A percentile compares a stretch with the other conserved stretches of the same genome.
These are phyloP conservation scores for Drosophila nannoptera DNA, from an alignment of 1,140 invertebrate species.

Conservation along the genomic window DNA sequence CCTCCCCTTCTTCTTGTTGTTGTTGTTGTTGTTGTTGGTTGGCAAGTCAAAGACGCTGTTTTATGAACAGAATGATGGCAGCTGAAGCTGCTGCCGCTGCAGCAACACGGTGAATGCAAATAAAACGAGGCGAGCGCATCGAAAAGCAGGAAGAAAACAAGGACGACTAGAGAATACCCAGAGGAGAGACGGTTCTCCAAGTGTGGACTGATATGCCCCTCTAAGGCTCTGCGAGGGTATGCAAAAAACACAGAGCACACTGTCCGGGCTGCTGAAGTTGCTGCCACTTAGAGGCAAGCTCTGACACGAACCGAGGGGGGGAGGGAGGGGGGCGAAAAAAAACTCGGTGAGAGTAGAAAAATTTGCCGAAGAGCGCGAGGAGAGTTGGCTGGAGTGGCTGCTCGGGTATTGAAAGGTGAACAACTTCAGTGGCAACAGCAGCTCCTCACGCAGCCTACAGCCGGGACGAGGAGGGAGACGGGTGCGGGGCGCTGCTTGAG, in stretches of 20 bases:
- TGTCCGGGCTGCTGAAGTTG: conserved; percentile 35
- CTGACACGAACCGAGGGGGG: conserved; percentile 2
- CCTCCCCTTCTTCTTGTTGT: too few relatives aligned
- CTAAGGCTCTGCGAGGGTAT: background rate
- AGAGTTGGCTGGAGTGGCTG: conserved; percentile 31
- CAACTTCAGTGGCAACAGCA: conserved; percentile 52
- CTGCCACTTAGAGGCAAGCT: conserved; percentile 40
- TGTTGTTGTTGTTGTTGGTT: conserved; percentile 25
- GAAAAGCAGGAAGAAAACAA: conserved; percentile 11
- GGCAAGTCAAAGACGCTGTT: conserved; percentile 60
- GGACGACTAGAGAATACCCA: background rate
- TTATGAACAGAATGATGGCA: conserved; percentile 72
- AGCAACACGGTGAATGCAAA: conserved; percentile 45
- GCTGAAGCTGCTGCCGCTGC: conserved; percentile 52
- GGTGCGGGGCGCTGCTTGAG: conserved; percentile 6
- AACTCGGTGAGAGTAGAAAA: background rate
- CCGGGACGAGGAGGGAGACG: background rate
- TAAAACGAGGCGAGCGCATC: conserved; percentile 37
- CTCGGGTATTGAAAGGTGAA: conserved; percentile 70
- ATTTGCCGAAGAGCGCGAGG: background rate
- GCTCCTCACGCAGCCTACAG: conserved; percentile 14
- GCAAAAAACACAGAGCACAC: background rate
- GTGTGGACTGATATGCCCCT: background rate
- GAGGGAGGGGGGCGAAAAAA: conserved; percentile 9
- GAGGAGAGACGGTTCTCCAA: background rate